A percentile compares a stretch with the other conserved stretches of the same genome.
Conservation (phyloP, 2,888 invertebrate species). For the Baccha elongata region DNA sequence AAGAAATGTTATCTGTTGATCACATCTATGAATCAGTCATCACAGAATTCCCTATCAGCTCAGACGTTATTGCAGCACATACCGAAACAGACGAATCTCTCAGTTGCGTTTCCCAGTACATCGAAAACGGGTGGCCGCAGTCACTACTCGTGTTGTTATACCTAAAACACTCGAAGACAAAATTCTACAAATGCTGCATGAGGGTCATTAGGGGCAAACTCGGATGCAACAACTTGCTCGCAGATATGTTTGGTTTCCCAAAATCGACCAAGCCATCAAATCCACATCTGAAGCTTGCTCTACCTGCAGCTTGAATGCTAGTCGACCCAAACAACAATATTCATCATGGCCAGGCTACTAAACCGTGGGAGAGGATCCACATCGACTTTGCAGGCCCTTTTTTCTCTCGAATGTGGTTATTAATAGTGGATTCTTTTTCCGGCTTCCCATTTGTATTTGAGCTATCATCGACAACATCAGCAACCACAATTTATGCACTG, state of each 20-base stretch:
- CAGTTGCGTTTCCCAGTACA: background rate
- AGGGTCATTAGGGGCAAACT: background rate
- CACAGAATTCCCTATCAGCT: background rate
- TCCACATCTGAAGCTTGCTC: background rate
- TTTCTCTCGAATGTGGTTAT: background rate
- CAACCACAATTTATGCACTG: background rate
- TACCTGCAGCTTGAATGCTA: background rate
- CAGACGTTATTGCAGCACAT: background rate
- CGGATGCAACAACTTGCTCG: background rate
- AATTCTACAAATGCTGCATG: background rate
- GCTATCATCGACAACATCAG: background rate
- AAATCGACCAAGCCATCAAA: background rate
- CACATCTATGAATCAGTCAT: constrained; percentile 2
- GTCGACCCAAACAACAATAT: background rate
- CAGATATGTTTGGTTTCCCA: background rate
- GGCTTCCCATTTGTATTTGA: background rate
- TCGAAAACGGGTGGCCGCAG: background rate
- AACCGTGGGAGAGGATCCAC: background rate
- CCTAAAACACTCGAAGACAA: background rate
- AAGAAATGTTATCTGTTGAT: too few relatives aligned
- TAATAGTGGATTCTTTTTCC: background rate
- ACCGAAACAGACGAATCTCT: background rate
- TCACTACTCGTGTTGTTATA: background rate
- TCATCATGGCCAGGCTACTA: background rate
- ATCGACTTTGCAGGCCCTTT: background rate